A percentile compares a stretch with the other conserved stretches of the same genome.
phyloP scores from a whole-genome alignment of 2,797 vertebrate species.

The Iguana delicatissima region DNA sequence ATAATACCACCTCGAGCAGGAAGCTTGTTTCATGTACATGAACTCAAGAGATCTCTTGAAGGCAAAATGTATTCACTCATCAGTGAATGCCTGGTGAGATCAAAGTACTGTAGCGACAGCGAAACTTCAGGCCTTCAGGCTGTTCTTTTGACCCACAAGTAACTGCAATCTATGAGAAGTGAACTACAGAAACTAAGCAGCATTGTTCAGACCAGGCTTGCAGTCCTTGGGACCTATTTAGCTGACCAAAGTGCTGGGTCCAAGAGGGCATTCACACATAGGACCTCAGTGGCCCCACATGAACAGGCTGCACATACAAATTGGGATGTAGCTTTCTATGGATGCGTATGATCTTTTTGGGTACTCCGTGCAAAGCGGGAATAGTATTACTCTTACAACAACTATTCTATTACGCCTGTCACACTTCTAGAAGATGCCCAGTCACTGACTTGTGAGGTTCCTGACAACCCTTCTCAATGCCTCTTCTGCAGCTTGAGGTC shows the following conservation, averaged over 20 bases:
- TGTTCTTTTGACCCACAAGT: slow-evolving; percentile 11
- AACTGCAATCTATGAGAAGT: slow-evolving; percentile 8
- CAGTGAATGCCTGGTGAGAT: slow-evolving; percentile 28
- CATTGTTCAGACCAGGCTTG: not conserved
- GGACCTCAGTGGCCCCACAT: too few species aligned
- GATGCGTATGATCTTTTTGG: too few species aligned
- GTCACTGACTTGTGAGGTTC: too few species aligned
- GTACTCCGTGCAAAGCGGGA: too few species aligned
- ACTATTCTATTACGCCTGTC: too few species aligned
- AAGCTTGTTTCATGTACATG: slow-evolving; percentile 13
- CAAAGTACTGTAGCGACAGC: slow-evolving; percentile 23
- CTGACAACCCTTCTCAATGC: not conserved
- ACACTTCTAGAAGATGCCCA: too few species aligned
- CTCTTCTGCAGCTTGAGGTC: not conserved
- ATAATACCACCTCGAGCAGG: not conserved
- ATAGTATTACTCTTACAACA: too few species aligned
- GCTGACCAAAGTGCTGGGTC: not conserved
- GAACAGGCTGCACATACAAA: too few species aligned
- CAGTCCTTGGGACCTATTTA: too few species aligned
- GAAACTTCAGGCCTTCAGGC: slow-evolving; percentile 32
- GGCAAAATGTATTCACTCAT: slow-evolving; percentile 17
- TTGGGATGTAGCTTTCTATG: too few species aligned
- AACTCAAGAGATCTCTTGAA: not conserved
- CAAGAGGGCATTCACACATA: too few species aligned
- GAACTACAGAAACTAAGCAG: slow-evolving; percentile 31